Evolutionary conservation across 2,888 invertebrate genomes (phyloP).

Genomic region (Mythimna ferrago): DNA sequence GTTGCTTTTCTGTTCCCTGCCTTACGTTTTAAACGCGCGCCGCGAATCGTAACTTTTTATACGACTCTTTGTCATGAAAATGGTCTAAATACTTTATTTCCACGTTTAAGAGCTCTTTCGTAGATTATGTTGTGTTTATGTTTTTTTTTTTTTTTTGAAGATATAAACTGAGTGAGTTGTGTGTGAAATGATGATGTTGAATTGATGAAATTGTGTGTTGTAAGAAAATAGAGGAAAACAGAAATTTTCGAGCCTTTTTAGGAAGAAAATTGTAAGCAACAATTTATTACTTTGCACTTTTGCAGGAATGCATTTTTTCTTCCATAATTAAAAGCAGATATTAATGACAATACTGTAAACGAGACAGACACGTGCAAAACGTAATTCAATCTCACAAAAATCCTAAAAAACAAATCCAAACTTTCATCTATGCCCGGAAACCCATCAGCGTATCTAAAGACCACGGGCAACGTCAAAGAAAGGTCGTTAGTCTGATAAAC

Average conservation of each 20-base stretch:
- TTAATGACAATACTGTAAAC: neutral
- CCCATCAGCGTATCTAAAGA: slow-evolving; percentile 33
- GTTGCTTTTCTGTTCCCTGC: slow-evolving; percentile 36
- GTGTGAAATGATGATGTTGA: slow-evolving; percentile 9
- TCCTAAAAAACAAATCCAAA: neutral
- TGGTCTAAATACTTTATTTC: slow-evolving; percentile 50
- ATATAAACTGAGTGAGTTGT: neutral
- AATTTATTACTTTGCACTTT: no score
- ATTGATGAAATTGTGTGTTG: neutral
- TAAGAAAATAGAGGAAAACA: neutral
- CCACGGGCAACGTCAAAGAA: slow-evolving; percentile 33
- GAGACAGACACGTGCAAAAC: neutral
- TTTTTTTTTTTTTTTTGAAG: slow-evolving; percentile 3
- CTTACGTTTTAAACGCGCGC: slow-evolving; percentile 39
- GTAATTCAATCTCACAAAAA: neutral
- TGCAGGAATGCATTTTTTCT: no score
- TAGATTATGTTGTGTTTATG: slow-evolving; percentile 39
- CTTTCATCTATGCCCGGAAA: slow-evolving; percentile 3
- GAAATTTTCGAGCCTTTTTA: neutral
- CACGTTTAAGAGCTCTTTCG: slow-evolving; percentile 20
- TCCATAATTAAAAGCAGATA: no score
- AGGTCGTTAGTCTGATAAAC: slow-evolving; percentile 49
- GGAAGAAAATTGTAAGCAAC: no score
- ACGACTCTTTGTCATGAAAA: slow-evolving; percentile 49
- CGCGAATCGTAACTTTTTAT: slow-evolving; percentile 55